Evolutionary conservation across 2,113 vertebrate genomes (phyloP).

Genomic region (Arenaria interpres): DNA sequence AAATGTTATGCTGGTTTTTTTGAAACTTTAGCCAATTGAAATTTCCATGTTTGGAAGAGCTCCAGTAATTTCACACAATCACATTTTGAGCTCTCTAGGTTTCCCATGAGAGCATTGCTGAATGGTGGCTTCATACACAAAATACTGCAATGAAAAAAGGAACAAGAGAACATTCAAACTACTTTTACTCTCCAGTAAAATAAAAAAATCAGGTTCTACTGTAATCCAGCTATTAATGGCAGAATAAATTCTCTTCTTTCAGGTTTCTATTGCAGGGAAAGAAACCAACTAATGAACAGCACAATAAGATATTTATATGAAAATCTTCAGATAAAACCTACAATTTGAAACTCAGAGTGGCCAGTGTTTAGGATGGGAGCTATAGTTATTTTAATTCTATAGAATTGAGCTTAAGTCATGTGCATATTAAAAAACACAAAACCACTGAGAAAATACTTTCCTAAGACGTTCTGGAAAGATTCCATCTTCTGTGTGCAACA

Average conservation of each 20-base stretch:
- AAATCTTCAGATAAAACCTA: background rate
- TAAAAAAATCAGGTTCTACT: background rate
- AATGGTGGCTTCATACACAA: background rate
- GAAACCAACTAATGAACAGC: background rate
- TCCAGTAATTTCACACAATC: background rate
- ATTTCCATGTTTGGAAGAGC: background rate
- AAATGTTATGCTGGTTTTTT: background rate
- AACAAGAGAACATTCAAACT: background rate
- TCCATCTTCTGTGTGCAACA: background rate
- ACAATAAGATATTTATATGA: background rate
- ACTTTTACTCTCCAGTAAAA: background rate
- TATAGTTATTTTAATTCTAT: background rate
- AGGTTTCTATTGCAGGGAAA: background rate
- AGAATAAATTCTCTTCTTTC: background rate
- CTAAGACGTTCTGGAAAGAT: background rate
- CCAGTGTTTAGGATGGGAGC: background rate
- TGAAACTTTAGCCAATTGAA: constrained; percentile 30
- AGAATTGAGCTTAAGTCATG: background rate
- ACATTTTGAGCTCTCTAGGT: background rate
- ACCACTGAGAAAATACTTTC: background rate
- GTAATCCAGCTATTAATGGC: background rate
- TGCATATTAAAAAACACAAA: background rate
- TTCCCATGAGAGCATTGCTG: background rate
- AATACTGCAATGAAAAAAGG: background rate
- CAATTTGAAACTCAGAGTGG: background rate